Evolutionary conservation across 1,140 invertebrate species (phyloP).

Genomic region (Dinothrombium tinctorium): DNA sequence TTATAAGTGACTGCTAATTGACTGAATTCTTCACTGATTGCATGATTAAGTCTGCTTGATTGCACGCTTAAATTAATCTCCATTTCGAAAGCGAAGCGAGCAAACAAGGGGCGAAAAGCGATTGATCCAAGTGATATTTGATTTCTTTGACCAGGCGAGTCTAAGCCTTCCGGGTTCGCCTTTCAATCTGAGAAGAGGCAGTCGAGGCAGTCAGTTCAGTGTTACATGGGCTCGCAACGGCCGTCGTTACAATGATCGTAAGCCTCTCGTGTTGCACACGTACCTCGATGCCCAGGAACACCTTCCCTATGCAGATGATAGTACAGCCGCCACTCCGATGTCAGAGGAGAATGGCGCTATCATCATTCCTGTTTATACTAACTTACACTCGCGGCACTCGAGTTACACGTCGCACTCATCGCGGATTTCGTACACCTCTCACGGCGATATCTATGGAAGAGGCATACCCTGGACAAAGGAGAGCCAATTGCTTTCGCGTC

Average conservation of each 20-base stretch:
- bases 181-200: conserved; percentile 58
- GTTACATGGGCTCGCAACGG: conserved; percentile 40
- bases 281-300: conserved; percentile 88
- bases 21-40: no score
- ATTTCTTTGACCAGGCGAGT: conserved; percentile 45
- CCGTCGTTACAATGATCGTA: conserved; percentile 47
- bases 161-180: conserved; percentile 87
- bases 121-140: no score
- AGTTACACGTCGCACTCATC: conserved; percentile 83
- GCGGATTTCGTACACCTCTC: conserved; percentile 70
- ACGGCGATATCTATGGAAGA: conserved; percentile 50
- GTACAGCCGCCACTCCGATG: conserved; percentile 89
- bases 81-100: no score
- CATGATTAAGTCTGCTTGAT: no score
- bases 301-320: conserved; percentile 88
- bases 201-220: conserved; percentile 67
- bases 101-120: no score
- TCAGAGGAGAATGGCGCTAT: conserved; percentile 89
- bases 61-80: no score
- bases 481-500: conserved; percentile 41
- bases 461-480: conserved; percentile 43
- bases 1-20: no score
- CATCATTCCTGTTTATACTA: conserved; percentile 53
- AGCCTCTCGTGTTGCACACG: conserved; percentile 74
- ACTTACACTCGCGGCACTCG: conserved; percentile 45